Percentiles rank a stretch among this genome's conserved stretches.
Conservation (phyloP, 1,140 invertebrate genomes). For the Drosophila paulistorum region DNA sequence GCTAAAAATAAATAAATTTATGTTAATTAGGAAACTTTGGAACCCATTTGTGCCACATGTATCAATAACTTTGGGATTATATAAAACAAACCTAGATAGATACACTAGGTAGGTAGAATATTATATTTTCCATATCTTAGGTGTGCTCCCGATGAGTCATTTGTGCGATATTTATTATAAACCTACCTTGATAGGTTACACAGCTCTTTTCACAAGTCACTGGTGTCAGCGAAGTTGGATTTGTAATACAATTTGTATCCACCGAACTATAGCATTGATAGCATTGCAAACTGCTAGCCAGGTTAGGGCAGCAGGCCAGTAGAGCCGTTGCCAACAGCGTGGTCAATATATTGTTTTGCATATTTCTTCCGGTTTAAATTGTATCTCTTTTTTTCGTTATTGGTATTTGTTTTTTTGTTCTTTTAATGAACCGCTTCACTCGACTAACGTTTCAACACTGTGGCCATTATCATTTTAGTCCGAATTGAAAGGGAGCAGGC, state of each 20-base stretch:
- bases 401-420: not conserved
- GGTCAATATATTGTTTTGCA: slow-evolving; percentile 3
- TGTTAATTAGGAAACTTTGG: too few species aligned
- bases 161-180: slow-evolving; percentile 18
- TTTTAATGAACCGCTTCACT: slow-evolving; percentile 24
- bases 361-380: slow-evolving; percentile 20
- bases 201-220: not conserved
- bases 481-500: slow-evolving; percentile 16
- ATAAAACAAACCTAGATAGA: too few species aligned
- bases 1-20: not conserved
- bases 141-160: too few species aligned
- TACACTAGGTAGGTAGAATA: too few species aligned
- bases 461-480: slow-evolving; percentile 44
- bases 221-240: accelerated
- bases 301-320: not conserved
- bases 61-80: too few species aligned
- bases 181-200: slow-evolving; percentile 25
- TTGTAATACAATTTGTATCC: not conserved
- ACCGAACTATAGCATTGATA: not conserved
- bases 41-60: too few species aligned
- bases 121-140: too few species aligned
- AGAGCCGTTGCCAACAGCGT: slow-evolving; percentile 29
- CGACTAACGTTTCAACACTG: slow-evolving; percentile 22
- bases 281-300: slow-evolving; percentile 10
- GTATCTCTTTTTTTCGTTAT: too few species aligned